Conservation (phyloP, 2,113 vertebrate species). For the Poeciliopsis prolifica region DNA sequence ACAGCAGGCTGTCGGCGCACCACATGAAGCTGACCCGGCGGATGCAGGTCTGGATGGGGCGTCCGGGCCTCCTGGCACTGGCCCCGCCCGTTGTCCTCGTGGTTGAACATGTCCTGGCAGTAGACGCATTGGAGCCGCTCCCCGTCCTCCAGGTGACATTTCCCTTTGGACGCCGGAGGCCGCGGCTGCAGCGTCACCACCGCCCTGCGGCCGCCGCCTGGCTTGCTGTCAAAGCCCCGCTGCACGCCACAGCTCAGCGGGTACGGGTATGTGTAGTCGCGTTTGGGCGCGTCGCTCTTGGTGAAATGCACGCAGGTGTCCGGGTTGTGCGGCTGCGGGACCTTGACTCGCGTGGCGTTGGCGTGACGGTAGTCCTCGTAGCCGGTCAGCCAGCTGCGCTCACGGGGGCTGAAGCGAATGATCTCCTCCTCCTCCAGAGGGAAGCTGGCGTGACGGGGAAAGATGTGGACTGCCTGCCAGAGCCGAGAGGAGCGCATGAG, state of each 20-base stretch:
- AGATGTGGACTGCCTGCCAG: slow-evolving; percentile 77
- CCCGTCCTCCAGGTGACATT: slow-evolving; percentile 80
- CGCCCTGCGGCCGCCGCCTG: slow-evolving; percentile 47
- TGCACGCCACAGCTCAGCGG: slow-evolving; percentile 61
- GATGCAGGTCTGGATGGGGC: slow-evolving; percentile 90
- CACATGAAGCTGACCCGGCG: slow-evolving; percentile 95
- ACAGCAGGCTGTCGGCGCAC: slow-evolving; percentile 97
- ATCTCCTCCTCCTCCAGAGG: slow-evolving; percentile 92
- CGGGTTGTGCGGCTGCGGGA: slow-evolving; percentile 73
- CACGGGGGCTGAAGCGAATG: slow-evolving; percentile 90
- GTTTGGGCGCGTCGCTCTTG: slow-evolving; percentile 89
- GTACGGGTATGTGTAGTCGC: slow-evolving; percentile 90
- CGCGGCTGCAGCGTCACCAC: slow-evolving; percentile 89
- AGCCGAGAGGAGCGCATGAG: neutral
- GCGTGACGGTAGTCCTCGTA: slow-evolving; percentile 95
- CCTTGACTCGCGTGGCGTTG: slow-evolving; percentile 78
- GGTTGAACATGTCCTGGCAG: slow-evolving; percentile 94
- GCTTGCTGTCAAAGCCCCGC: slow-evolving; percentile 79
- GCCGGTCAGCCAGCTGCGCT: slow-evolving; percentile 91
- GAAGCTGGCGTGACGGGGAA: slow-evolving; percentile 88
- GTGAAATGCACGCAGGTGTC: slow-evolving; percentile 89
- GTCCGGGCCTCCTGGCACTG: slow-evolving; percentile 95
- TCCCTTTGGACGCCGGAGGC: slow-evolving; percentile 75
- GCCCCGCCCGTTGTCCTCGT: slow-evolving; percentile 88
- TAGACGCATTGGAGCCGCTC: slow-evolving; percentile 89